These are phyloP conservation scores for Drosophila anomelani DNA, from an alignment of 2,888 invertebrate genomes.

Conservation along the genomic window DNA sequence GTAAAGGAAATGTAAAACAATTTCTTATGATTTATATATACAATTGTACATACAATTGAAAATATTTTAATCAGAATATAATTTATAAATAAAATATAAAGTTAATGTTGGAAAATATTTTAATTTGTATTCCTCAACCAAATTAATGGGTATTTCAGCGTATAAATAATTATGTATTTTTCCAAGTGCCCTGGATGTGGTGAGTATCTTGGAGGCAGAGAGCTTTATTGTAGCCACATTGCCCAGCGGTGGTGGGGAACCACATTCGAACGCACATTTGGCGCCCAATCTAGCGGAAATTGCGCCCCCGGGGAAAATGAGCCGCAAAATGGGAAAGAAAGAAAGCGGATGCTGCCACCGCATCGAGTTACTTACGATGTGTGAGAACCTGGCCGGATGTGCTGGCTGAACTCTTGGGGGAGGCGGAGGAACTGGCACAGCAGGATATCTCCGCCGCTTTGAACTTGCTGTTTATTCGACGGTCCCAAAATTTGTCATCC, in stretches of 20 bases:
- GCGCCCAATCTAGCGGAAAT: slow-evolving; percentile 54
- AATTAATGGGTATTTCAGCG: neutral
- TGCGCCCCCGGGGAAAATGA: slow-evolving; percentile 38
- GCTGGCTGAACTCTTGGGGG: slow-evolving; percentile 18
- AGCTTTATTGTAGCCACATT: slow-evolving; percentile 8
- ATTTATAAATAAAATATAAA: neutral
- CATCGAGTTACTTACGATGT: slow-evolving; percentile 28
- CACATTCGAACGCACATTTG: slow-evolving; percentile 41
- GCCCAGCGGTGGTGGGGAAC: slow-evolving; percentile 15
- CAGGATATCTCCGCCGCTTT: slow-evolving; percentile 41
- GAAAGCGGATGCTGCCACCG: slow-evolving; percentile 32
- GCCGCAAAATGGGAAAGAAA: slow-evolving; percentile 19
- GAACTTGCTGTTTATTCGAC: slow-evolving; percentile 19
- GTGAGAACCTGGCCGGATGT: slow-evolving; percentile 50
- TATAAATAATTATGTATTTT: neutral
- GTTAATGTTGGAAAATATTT: neutral
- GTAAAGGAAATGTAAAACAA: neutral
- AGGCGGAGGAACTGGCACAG: neutral
- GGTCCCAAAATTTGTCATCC: slow-evolving; percentile 11
- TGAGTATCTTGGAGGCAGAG: slow-evolving; percentile 25
- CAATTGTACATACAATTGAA: too few relatives aligned
- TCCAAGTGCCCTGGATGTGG: slow-evolving; percentile 37
- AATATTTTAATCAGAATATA: neutral
- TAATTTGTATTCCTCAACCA: neutral
- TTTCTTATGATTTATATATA: neutral